Conservation (phyloP, 64 coral and sea anemone species). For the Porites australiensis region DNA sequence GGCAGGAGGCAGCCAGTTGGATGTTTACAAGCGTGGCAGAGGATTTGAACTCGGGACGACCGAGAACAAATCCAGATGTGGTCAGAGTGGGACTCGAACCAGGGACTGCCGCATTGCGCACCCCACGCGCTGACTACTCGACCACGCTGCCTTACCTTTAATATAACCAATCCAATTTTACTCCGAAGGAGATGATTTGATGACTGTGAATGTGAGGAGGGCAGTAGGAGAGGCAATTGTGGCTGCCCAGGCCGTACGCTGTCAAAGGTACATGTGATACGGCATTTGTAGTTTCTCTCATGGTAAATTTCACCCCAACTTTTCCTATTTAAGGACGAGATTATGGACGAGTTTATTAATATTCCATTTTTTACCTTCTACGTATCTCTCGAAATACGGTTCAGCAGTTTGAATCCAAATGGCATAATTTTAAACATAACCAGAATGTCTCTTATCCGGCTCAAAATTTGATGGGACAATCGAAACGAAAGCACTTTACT, state of each 20-base stretch:
- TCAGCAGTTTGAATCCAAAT: not conserved
- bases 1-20: too few relatives aligned
- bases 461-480: not conserved
- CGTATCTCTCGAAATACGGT: not conserved
- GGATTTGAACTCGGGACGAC: too few relatives aligned
- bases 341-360: not conserved
- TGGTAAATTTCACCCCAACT: not conserved
- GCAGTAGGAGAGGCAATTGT: not conserved
- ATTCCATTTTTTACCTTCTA: not conserved
- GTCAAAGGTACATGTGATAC: constrained; percentile 2
- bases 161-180: constrained; percentile 11
- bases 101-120: too few relatives aligned
- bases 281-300: not conserved
- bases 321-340: not conserved
- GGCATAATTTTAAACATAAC: too few relatives aligned
- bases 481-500: not conserved
- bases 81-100: too few relatives aligned
- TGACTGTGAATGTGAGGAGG: constrained; percentile 1
- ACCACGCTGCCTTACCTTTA: constrained; percentile 2
- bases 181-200: not conserved
- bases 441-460: too few relatives aligned
- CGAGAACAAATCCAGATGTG: too few relatives aligned
- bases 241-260: not conserved
- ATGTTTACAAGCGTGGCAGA: too few relatives aligned
- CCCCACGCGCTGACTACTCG: not conserved